A percentile compares a stretch with the other conserved stretches of the same genome.
Conservation (phyloP, 2,797 vertebrate genomes). For the Megaceryle alcyon region DNA sequence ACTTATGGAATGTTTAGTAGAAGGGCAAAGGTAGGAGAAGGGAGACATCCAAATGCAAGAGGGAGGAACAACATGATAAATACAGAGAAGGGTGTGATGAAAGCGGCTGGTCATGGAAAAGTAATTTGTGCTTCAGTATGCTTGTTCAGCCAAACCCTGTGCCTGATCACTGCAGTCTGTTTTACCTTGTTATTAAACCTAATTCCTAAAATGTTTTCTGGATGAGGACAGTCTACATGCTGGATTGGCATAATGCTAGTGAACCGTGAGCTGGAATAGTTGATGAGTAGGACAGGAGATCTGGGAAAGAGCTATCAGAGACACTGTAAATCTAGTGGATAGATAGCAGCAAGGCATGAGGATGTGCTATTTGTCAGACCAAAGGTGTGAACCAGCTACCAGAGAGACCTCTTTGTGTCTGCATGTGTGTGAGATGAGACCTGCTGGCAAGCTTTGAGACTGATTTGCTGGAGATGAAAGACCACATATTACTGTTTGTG, state of each 20-base stretch:
- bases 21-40: neutral
- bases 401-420: neutral
- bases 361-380: neutral
- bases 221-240: neutral
- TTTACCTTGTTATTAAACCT: neutral
- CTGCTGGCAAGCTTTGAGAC: neutral
- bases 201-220: neutral
- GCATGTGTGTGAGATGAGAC: neutral
- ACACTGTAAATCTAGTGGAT: neutral
- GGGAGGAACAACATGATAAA: neutral
- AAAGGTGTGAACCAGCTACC: neutral
- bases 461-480: neutral
- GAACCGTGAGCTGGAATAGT: neutral
- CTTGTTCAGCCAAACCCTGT: neutral
- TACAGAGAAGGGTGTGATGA: neutral
- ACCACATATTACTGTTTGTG: fast-evolving
- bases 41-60: neutral
- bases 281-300: neutral
- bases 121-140: neutral
- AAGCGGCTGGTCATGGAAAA: neutral
- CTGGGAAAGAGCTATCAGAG: no score
- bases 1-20: neutral
- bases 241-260: fast-evolving
- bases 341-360: fast-evolving
- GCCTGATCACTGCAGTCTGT: neutral